Evolutionary conservation across 1,140 invertebrate species (phyloP).

Genomic region (Drosophila paulistorum): DNA sequence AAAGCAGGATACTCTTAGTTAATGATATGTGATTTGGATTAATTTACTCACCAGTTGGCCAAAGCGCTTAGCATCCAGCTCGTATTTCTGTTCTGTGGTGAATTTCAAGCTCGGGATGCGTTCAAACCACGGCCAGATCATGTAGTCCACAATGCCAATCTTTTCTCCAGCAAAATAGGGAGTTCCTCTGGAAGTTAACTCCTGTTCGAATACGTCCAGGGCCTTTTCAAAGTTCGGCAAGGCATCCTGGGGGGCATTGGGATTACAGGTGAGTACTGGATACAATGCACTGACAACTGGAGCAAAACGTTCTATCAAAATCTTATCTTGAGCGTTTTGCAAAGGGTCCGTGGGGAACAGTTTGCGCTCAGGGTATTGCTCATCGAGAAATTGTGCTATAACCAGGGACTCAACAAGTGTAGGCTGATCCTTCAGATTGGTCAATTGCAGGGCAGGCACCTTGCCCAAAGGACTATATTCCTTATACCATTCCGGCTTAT

Average conservation of each 20-base stretch:
- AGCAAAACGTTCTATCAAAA: conserved; percentile 89
- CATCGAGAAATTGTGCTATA: conserved; percentile 93
- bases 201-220: conserved; percentile 87
- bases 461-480: conserved; percentile 88
- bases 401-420: conserved; percentile 91
- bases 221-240: conserved; percentile 82
- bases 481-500: conserved; percentile 93
- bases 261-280: conserved; percentile 52
- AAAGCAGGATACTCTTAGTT: background rate
- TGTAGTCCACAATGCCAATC: conserved; percentile 92
- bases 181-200: conserved; percentile 84
- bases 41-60: conserved; percentile 49
- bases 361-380: conserved; percentile 87
- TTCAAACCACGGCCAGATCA: conserved; percentile 96
- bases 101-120: conserved; percentile 82
- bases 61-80: conserved; percentile 75
- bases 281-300: conserved; percentile 64
- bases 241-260: conserved; percentile 59
- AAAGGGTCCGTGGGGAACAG: conserved; percentile 89
- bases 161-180: conserved; percentile 88
- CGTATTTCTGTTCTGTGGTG: conserved; percentile 48
- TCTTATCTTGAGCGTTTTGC: conserved; percentile 89
- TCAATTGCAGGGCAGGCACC: conserved; percentile 91
- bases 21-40: background rate
- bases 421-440: conserved; percentile 84